A percentile compares a stretch with the other conserved stretches of the same genome.
Evolutionary conservation across 2,113 vertebrate genomes (phyloP).

Genomic region (Agelaius phoeniceus): DNA sequence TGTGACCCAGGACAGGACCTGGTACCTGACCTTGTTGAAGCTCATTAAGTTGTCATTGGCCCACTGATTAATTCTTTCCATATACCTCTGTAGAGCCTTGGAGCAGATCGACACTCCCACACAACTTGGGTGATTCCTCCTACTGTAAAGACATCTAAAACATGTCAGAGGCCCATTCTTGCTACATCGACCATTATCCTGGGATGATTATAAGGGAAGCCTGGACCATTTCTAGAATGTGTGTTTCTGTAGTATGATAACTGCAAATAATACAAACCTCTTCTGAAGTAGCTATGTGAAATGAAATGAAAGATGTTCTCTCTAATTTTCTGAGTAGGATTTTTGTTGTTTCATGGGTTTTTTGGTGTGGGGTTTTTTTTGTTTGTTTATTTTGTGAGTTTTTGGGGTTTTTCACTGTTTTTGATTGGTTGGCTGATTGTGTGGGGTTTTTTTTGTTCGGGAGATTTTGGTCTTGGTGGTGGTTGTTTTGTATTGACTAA

Average conservation of each 20-base stretch:
- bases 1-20: not conserved
- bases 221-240: not conserved
- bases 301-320: not conserved
- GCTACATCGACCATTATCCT: rapidly evolving
- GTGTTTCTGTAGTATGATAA: not conserved
- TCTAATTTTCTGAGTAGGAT: not conserved
- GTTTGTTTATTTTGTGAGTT: not conserved
- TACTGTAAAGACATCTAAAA: not conserved
- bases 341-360: not conserved
- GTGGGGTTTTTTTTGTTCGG: rapidly evolving
- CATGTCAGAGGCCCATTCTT: not conserved
- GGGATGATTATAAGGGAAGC: not conserved
- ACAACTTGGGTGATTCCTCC: not conserved
- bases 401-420: rapidly evolving
- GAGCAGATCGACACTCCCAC: rapidly evolving
- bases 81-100: no score
- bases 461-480: not conserved
- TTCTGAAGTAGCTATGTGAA: not conserved
- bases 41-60: not conserved
- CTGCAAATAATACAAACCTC: not conserved
- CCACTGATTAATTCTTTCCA: rapidly evolving
- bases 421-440: not conserved
- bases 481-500: not conserved
- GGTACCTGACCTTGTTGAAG: not conserved
- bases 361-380: not conserved